Evolutionary conservation across 2,888 invertebrate species (phyloP).

Genomic region (Pristionchus exspectatus): DNA sequence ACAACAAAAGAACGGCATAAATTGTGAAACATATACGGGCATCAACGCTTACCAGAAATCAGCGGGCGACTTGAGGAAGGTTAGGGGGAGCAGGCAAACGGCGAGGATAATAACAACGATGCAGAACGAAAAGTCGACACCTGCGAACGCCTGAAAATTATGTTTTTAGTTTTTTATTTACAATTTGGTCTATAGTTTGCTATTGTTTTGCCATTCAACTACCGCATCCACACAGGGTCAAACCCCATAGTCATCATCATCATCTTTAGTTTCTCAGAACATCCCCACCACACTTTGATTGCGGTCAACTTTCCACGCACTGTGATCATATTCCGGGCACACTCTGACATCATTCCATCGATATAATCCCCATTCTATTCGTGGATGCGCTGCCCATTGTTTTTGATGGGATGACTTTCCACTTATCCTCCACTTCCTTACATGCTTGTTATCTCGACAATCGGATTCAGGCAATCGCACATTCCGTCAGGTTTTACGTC

Average conservation of each 20-base stretch:
- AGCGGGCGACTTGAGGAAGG: constrained; percentile 76
- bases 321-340: neutral
- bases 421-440: neutral
- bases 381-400: neutral
- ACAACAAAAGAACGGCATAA: neutral
- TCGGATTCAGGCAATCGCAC: neutral
- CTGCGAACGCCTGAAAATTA: constrained; percentile 65
- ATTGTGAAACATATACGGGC: no score
- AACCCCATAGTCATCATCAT: no score
- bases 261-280: no score
- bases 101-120: constrained; percentile 73
- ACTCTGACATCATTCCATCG: neutral
- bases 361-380: constrained; percentile 27
- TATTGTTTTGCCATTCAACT: no score
- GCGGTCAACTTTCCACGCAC: neutral
- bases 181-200: neutral
- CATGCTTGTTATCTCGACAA: neutral
- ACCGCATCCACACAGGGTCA: neutral
- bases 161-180: neutral
- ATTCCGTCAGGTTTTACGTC: no score
- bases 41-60: constrained; percentile 73
- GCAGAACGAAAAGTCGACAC: constrained; percentile 69
- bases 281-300: neutral
- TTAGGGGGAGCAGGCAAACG: constrained; percentile 72
- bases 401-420: constrained; percentile 15